phyloP scores from a whole-genome alignment of 2,113 vertebrate genomes.

The Toxostoma redivivum region DNA sequence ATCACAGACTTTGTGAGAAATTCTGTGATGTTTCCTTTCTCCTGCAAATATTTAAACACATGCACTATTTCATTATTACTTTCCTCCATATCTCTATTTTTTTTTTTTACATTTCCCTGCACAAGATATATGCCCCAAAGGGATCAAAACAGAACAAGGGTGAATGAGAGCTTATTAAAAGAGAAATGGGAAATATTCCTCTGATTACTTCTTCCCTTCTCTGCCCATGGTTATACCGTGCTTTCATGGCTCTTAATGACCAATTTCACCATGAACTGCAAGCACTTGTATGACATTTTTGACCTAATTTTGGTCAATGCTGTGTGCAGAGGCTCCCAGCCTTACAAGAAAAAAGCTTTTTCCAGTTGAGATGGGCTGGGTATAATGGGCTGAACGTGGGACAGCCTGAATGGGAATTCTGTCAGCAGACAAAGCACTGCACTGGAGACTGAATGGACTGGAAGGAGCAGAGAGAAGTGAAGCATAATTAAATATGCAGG shows the following conservation, averaged over 20 bases:
- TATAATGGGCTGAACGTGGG: neutral
- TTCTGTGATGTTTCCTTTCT: neutral
- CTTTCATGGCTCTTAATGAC: neutral
- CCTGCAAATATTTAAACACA: conserved; percentile 16
- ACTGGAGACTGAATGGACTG: neutral
- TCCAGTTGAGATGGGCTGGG: neutral
- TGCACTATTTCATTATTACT: neutral
- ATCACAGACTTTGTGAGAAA: neutral
- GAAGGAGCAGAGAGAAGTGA: neutral
- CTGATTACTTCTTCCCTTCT: neutral
- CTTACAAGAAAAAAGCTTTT: neutral
- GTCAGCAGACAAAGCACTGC: neutral
- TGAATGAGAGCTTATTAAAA: conserved; percentile 24
- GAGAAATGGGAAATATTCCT: neutral
- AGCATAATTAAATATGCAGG: neutral
- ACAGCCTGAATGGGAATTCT: neutral
- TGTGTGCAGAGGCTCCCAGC: neutral
- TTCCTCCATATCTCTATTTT: neutral
- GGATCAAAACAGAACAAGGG: neutral
- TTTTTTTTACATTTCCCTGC: neutral
- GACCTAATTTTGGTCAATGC: conserved; percentile 35
- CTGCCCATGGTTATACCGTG: neutral
- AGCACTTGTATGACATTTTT: neutral
- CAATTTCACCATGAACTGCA: neutral
- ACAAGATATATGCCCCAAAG: neutral